Percentiles rank a stretch among this genome's conserved stretches.
Evolutionary conservation across 2,113 vertebrate species (phyloP).

Genomic region (Sprattus sprattus): DNA sequence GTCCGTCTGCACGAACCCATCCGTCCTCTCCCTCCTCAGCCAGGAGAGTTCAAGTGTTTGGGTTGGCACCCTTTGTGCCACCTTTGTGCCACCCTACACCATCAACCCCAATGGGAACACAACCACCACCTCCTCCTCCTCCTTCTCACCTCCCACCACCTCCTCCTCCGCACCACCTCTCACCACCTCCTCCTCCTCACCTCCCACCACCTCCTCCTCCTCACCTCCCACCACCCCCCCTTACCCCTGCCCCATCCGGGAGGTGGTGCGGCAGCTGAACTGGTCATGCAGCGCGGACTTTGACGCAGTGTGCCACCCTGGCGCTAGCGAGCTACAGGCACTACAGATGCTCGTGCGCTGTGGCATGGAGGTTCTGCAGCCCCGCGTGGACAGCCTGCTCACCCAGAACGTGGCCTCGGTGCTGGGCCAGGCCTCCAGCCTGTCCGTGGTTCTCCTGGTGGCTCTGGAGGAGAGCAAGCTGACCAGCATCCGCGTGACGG

Average conservation of each 20-base stretch:
- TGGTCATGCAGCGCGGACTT: constrained; percentile 71
- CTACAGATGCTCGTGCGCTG: constrained; percentile 66
- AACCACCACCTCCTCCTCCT: not conserved
- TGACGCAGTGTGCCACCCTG: constrained; percentile 59
- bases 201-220: not conserved
- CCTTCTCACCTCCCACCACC: too few relatives aligned
- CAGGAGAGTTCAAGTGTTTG: constrained; percentile 65
- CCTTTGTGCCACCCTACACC: constrained; percentile 46
- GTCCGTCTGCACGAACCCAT: constrained; percentile 59
- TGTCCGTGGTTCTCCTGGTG: constrained; percentile 66
- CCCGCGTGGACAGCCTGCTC: constrained; percentile 52
- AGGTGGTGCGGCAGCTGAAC: constrained; percentile 62
- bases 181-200: constrained; percentile 6
- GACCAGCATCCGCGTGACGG: constrained; percentile 56
- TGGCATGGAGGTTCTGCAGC: constrained; percentile 62
- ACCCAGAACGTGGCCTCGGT: constrained; percentile 47
- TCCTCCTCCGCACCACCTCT: not conserved
- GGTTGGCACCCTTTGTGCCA: constrained; percentile 67
- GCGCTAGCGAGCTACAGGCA: constrained; percentile 50
- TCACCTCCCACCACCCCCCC: not conserved
- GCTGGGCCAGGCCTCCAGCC: constrained; percentile 60
- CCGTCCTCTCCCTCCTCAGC: constrained; percentile 56
- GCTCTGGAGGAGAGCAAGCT: constrained; percentile 69
- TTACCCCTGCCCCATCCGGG: constrained; percentile 55
- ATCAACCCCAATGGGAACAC: not conserved